Evolutionary conservation across 2,797 vertebrate species (phyloP), one percentile per base, ranked within the genome.

Genomic region (Helostoma temminkii): DNA sequence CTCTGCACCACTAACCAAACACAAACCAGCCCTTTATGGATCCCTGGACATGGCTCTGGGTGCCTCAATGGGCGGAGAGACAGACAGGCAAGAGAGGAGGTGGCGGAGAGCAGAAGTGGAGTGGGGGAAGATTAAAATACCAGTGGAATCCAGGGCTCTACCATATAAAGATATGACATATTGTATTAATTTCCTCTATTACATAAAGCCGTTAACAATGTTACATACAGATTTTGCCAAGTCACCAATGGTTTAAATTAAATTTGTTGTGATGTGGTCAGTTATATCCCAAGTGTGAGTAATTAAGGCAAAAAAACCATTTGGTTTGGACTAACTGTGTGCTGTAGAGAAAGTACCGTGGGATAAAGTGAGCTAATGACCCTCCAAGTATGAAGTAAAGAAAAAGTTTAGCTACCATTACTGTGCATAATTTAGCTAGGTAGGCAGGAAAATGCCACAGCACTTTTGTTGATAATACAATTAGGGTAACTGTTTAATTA

Each of bases 1-100:
- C 82, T 88, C 67, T 88, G 87, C 91, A 87, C 78, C 71, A 58
- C 83, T 89, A 89, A 87, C 78, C 88, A 88, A 91, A 91, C 84
- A 88, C 86, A 93, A 90, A 79, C 87, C 78, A 74, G 69, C 46
- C 78, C 66, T 89, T 88, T 80, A 84, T 62, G 54, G 76, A 74
- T 75, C 71, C 75, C 72, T 41, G 56, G 70, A 66, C 53, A 60
- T 37, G 61, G 65, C 56, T 53, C 45, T 39, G 67, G 70, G 74
- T 66, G 60, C 54, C 77, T 80, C 47, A 18, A 46, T 64, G 32
- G 25, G 56, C 80, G 39, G 58, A 77, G 58, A 74, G 71, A 62
- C 70, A 78, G 67, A 64, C 34, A 0, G 46, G 55, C 52, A 22
- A 3, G 22, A 79, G 60, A 67, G 32, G 63, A 62, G 54, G 49